phyloP scores from a whole-genome alignment of 1,140 invertebrate genomes.

The Subanguina moxae region DNA sequence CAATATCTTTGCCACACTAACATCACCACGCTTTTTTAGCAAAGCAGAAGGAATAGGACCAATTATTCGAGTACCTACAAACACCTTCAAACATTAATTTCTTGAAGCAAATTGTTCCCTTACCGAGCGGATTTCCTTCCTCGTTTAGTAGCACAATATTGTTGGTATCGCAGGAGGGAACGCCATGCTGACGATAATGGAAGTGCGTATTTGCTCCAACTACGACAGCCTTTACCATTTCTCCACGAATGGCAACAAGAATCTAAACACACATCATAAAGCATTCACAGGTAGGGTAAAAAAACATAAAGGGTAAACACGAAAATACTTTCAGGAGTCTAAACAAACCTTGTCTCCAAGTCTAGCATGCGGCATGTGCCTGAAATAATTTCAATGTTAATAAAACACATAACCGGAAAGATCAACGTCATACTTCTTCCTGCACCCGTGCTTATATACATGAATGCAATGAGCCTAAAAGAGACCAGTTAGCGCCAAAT shows the following conservation, averaged over 20 bases:
- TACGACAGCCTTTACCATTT: constrained; percentile 90
- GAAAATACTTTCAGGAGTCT: constrained; percentile 1
- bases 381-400: too few relatives aligned
- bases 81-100: constrained; percentile 27
- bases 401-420: too few relatives aligned
- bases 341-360: constrained; percentile 74
- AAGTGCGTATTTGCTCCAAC: constrained; percentile 74
- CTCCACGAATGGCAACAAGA: constrained; percentile 88
- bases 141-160: constrained; percentile 80
- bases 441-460: constrained; percentile 61
- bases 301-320: background rate
- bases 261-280: constrained; percentile 63
- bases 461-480: constrained; percentile 65
- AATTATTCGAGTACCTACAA: constrained; percentile 75
- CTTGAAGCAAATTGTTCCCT: too few relatives aligned
- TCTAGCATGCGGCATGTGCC: constrained; percentile 68
- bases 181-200: constrained; percentile 73
- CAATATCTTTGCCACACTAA: constrained; percentile 89
- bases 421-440: constrained; percentile 7
- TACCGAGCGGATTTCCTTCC: too few relatives aligned
- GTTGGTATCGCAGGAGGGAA: constrained; percentile 91
- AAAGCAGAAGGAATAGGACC: constrained; percentile 88
- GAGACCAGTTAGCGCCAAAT: too few relatives aligned
- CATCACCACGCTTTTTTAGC: constrained; percentile 71
- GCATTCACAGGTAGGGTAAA: too few relatives aligned